Evolutionary conservation across 2,797 vertebrate genomes (phyloP).

Genomic region (Rhinatrema bivittatum): DNA sequence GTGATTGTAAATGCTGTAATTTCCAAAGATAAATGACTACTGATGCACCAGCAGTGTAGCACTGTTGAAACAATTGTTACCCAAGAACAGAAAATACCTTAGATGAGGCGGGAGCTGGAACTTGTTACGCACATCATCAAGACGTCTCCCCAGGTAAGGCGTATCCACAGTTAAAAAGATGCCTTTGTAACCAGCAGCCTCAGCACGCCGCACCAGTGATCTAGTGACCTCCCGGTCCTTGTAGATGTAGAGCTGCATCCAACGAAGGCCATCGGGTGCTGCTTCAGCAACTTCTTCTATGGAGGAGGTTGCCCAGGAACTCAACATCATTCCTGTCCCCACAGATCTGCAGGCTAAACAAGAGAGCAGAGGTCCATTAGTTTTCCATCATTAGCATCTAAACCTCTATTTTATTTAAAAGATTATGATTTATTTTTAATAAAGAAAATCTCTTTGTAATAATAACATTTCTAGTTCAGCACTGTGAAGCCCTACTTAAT

Average conservation of each 20-base stretch:
- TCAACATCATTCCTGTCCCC: slow-evolving; percentile 91
- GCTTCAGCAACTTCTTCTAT: slow-evolving; percentile 86
- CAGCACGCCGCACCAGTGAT: slow-evolving; percentile 74
- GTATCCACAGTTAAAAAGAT: slow-evolving; percentile 93
- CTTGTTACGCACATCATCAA: slow-evolving; percentile 79
- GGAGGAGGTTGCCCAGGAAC: slow-evolving; percentile 89
- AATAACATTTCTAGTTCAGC: too few relatives aligned
- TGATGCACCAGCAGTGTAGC: too few relatives aligned
- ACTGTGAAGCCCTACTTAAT: too few relatives aligned
- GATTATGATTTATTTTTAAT: too few relatives aligned
- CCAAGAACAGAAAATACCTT: slow-evolving; percentile 53
- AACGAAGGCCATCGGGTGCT: slow-evolving; percentile 44
- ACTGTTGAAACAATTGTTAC: too few relatives aligned
- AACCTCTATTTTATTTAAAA: too few relatives aligned
- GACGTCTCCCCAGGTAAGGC: slow-evolving; percentile 78
- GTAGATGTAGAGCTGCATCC: slow-evolving; percentile 92
- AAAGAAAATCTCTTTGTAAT: too few relatives aligned
- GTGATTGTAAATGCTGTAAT: too few relatives aligned
- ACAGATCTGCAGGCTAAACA: slow-evolving; percentile 67
- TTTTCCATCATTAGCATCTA: too few relatives aligned
- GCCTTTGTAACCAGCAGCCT: slow-evolving; percentile 72
- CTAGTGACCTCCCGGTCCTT: slow-evolving; percentile 78
- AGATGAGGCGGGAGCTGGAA: slow-evolving; percentile 87
- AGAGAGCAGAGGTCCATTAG: neutral
- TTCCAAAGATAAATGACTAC: too few relatives aligned